Evolutionary conservation across 1,140 invertebrate genomes (phyloP).

Genomic region (Drosophila nannoptera): DNA sequence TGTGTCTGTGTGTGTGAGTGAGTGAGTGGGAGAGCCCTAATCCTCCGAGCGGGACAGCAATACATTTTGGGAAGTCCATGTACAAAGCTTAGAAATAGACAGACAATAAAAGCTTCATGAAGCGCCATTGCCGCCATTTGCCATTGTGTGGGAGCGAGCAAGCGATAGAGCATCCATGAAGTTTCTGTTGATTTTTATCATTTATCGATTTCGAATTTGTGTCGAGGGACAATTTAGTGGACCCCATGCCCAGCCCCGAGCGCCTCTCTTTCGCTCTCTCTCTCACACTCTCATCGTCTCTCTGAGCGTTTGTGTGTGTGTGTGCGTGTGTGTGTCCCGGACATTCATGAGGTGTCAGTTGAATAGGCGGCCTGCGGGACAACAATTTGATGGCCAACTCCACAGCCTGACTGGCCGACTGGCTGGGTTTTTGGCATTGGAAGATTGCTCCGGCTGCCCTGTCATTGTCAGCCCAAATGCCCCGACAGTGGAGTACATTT

Average conservation of each 20-base stretch:
- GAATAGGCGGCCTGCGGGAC: slow-evolving; percentile 33
- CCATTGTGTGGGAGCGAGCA: slow-evolving; percentile 36
- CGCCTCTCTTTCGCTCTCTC: too few species aligned
- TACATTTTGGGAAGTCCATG: slow-evolving; percentile 61
- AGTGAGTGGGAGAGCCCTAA: slow-evolving; percentile 46
- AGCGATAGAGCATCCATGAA: slow-evolving; percentile 60
- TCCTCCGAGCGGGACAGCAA: slow-evolving; percentile 45
- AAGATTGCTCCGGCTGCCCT: slow-evolving; percentile 31
- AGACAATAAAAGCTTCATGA: slow-evolving; percentile 78
- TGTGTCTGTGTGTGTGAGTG: slow-evolving; percentile 20
- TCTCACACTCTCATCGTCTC: background rate
- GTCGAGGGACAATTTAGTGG: slow-evolving; percentile 77
- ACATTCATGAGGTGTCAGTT: slow-evolving; percentile 73
- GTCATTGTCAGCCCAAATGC: slow-evolving; percentile 73
- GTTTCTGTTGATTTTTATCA: slow-evolving; percentile 79
- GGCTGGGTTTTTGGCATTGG: slow-evolving; percentile 35
- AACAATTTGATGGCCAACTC: slow-evolving; percentile 62
- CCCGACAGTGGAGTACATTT: slow-evolving; percentile 63
- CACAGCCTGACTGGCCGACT: slow-evolving; percentile 56
- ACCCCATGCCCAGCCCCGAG: slow-evolving; percentile 1
- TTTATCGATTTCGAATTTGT: slow-evolving; percentile 79
- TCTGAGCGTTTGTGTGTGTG: slow-evolving; percentile 10
- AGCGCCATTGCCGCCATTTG: slow-evolving; percentile 64
- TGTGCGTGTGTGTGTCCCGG: slow-evolving; percentile 24
- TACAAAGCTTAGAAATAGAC: slow-evolving; percentile 78